Conservation (phyloP, 2,888 invertebrate genomes). For the Cataglyphis albicans region DNA sequence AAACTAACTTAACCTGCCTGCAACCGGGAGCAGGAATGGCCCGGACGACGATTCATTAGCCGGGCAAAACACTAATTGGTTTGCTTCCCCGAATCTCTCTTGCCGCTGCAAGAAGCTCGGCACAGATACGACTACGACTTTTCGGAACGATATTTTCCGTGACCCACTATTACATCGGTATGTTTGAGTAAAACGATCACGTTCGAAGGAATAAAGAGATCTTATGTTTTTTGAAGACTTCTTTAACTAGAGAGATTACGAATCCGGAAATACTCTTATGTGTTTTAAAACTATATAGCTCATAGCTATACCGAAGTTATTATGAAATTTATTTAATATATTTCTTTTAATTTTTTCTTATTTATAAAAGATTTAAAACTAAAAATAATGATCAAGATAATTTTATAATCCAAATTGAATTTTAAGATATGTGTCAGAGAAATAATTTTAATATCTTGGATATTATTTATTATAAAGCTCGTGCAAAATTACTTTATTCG, state of each 20-base stretch:
- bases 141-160: slow-evolving; percentile 64
- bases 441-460: background rate
- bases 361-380: background rate
- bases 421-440: background rate
- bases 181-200: background rate
- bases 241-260: background rate
- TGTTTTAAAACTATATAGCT: background rate
- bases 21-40: slow-evolving; percentile 66
- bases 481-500: background rate
- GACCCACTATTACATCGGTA: slow-evolving; percentile 66
- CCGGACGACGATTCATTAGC: slow-evolving; percentile 79
- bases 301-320: background rate
- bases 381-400: background rate
- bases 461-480: background rate
- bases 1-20: slow-evolving; percentile 60
- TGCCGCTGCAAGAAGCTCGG: slow-evolving; percentile 63
- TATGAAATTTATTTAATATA: background rate
- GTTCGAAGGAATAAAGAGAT: slow-evolving; percentile 21
- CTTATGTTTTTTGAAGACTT: background rate
- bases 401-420: background rate
- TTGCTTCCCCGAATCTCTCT: slow-evolving; percentile 75
- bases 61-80: slow-evolving; percentile 82
- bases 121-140: slow-evolving; percentile 60
- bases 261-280: background rate
- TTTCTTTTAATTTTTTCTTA: background rate